Conservation (phyloP, 2,797 vertebrate species). For the Manis javanica region DNA sequence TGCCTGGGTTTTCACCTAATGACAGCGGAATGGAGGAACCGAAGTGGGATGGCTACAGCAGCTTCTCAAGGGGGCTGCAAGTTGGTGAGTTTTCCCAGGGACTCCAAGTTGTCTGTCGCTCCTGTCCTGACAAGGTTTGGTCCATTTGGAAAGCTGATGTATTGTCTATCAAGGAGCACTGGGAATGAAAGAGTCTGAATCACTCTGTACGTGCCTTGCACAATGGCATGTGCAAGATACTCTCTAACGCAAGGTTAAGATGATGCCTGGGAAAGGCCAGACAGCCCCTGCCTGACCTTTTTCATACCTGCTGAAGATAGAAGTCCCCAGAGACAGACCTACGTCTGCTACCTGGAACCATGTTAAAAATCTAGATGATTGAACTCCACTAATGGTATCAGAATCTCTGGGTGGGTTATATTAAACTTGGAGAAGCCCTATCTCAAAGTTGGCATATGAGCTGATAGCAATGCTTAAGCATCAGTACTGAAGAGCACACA, state of each 20-base stretch:
- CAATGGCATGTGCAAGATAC: not conserved
- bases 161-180: not conserved
- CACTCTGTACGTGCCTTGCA: not conserved
- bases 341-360: not conserved
- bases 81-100: conserved; percentile 84
- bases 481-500: not conserved
- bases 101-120: not conserved
- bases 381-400: not conserved
- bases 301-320: not conserved
- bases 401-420: not conserved
- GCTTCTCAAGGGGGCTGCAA: conserved; percentile 77
- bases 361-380: not conserved
- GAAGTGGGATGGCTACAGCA: conserved; percentile 57
- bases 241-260: not conserved
- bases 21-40: conserved; percentile 76
- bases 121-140: not conserved
- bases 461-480: not conserved
- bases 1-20: conserved; percentile 84
- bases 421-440: not conserved
- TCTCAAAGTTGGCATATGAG: not conserved
- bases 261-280: not conserved
- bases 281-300: not conserved
- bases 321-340: not conserved
- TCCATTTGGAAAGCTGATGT: not conserved
- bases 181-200: not conserved